phyloP scores from a whole-genome alignment of 2,113 vertebrate species.

The Chascanopsetta lugubris region DNA sequence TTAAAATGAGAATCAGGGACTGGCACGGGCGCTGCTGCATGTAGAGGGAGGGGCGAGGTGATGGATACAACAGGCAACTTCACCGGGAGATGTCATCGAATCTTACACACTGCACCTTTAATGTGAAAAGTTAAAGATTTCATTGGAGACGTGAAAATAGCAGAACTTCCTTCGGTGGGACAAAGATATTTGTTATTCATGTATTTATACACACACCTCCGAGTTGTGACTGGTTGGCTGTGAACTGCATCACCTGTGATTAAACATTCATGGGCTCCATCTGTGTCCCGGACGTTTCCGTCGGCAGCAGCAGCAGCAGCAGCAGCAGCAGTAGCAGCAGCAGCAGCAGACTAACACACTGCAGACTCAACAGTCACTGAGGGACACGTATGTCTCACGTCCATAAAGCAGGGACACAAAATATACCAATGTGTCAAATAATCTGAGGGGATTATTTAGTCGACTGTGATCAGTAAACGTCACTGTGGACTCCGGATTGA shows the following conservation, averaged over 20 bases:
- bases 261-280: conserved; percentile 73
- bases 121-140: too few relatives aligned
- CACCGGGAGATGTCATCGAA: too few relatives aligned
- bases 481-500: not conserved
- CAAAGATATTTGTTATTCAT: conserved; percentile 57
- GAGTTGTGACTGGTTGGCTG: conserved; percentile 49
- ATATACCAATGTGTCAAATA: conserved; percentile 1
- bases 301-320: conserved; percentile 39
- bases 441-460: not conserved
- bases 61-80: too few relatives aligned
- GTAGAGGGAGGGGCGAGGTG: too few relatives aligned
- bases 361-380: conserved; percentile 20
- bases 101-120: too few relatives aligned
- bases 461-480: not conserved
- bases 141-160: too few relatives aligned
- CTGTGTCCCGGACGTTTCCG: conserved; percentile 55
- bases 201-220: conserved; percentile 49
- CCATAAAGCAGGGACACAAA: conserved; percentile 10
- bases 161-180: not conserved
- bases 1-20: too few relatives aligned
- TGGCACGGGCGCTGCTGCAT: too few relatives aligned
- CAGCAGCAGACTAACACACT: too few relatives aligned
- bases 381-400: conserved; percentile 21
- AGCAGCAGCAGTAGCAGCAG: conserved; percentile 44
- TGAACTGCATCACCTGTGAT: conserved; percentile 65